Conservation (phyloP, 2,113 vertebrate genomes). For the Protobothrops mucrosquamatus region DNA sequence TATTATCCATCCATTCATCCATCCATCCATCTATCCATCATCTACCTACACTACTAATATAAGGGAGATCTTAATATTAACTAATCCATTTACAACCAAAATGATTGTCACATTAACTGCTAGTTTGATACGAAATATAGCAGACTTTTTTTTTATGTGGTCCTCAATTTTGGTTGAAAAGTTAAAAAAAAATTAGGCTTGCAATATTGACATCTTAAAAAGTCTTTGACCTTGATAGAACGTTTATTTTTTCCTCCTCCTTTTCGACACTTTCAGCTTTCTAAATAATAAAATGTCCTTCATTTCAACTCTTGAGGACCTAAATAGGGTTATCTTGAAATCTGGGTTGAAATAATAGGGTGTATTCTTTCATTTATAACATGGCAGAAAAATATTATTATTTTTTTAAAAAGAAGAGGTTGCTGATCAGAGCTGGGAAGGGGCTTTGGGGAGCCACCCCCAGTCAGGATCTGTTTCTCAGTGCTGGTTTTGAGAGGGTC, state of each 20-base stretch:
- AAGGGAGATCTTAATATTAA: not conserved
- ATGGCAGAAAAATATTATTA: not conserved
- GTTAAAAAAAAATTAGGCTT: not conserved
- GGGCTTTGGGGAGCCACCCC: not conserved
- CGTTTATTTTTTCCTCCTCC: not conserved
- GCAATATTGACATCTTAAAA: not conserved
- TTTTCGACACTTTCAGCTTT: not conserved
- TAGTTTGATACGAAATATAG: not conserved
- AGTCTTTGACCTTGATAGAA: not conserved
- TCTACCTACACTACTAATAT: not conserved
- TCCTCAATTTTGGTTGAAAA: not conserved
- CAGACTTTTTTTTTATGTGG: not conserved
- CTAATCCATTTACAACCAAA: not conserved
- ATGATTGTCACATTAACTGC: not conserved
- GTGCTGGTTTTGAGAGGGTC: not conserved
- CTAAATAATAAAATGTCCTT: not conserved
- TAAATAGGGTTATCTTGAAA: not conserved
- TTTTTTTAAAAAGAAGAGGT: not conserved
- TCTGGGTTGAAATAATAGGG: not conserved
- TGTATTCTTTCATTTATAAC: not conserved
- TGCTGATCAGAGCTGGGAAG: not conserved
- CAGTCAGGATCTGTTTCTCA: not conserved
- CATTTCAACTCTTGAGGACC: not conserved
- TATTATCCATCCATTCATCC: no score
- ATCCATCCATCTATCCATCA: no score